Base-by-base conservation (phyloP, 2,888 invertebrate species). In the Agonum fuliginosum region DNA sequence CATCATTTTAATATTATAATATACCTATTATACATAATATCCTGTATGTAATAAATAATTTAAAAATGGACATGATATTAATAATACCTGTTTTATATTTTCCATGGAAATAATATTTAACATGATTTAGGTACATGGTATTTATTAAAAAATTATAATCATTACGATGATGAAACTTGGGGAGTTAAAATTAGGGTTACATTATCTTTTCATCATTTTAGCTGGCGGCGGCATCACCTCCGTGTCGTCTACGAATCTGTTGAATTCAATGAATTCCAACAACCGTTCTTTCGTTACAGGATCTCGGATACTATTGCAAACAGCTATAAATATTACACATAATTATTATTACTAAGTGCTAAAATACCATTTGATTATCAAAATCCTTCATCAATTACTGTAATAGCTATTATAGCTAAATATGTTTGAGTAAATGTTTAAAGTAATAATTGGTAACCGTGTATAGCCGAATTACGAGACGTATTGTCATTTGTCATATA, bases 261-360 rank as follows among this genome's bases (percentile, higher is more conserved):
- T 87, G 6, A 86, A 87, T 20, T 91, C 89, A 80, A 97, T 96
- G 85, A 88, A 95, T 67, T 93, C 89, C 51, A 97, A 86, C 8
- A 98, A 89, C 78, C 88, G 88, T 79, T 96, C 94, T 85, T 94
- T 94, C 0, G 97, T 97, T 1, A 98, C 93, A 0, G 98, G 98
- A 81, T 92, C 86, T 41, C 86, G 86, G 84, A 98, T 98, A 84
- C 95, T 96, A 72, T 93, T 90, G 83, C 91, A 92, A 41, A 98
- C 97, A 81, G 95, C 95, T 94, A 87, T 14, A 90, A 89, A 78
- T 80, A 73, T 5, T 12, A 10, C 37, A 37, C 37, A 4, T n/a
- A 37, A 8, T 2, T 43, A 5, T 43, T 43, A 43, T 5, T 43
- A n/a, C n/a, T n/a, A n/a, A n/a, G n/a, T n/a, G n/a, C n/a, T n/a